phyloP scores from a whole-genome alignment of 2,797 vertebrate genomes.

The Girardinus metallicus region DNA sequence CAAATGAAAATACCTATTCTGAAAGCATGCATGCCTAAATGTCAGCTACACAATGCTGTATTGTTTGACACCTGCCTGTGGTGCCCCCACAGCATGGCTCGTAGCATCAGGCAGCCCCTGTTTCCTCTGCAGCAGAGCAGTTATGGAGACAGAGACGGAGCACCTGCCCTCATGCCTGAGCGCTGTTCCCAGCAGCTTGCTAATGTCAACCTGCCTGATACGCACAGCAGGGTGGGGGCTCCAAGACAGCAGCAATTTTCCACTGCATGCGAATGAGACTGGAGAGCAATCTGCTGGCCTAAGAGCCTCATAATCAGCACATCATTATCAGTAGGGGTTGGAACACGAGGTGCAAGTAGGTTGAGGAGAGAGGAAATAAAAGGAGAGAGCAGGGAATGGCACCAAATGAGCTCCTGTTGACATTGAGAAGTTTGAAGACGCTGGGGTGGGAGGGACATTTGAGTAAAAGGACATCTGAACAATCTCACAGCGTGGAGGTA shows the following conservation, averaged over 20 bases:
- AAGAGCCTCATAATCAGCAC: constrained; percentile 82
- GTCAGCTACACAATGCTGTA: constrained; percentile 53
- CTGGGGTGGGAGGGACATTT: background rate
- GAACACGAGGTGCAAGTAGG: constrained; percentile 46
- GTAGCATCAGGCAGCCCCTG: constrained; percentile 57
- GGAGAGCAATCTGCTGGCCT: constrained; percentile 79
- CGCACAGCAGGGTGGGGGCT: constrained; percentile 66
- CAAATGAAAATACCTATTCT: constrained; percentile 26
- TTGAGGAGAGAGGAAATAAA: constrained; percentile 52
- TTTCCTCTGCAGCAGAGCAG: constrained; percentile 60
- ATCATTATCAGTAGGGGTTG: constrained; percentile 76
- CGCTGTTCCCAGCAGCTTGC: constrained; percentile 75
- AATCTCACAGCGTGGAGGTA: constrained; percentile 34
- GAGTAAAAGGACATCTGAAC: constrained; percentile 32
- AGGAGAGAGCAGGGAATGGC: constrained; percentile 48
- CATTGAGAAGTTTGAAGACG: constrained; percentile 45
- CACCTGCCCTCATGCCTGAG: constrained; percentile 72
- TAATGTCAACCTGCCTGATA: constrained; percentile 81
- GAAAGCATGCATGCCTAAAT: constrained; percentile 45
- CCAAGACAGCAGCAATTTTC: constrained; percentile 79
- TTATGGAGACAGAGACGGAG: constrained; percentile 61
- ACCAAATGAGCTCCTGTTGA: constrained; percentile 58
- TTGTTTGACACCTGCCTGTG: constrained; percentile 52
- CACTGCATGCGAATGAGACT: constrained; percentile 78
- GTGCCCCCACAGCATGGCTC: constrained; percentile 37